Conservation (phyloP, 2,113 vertebrate genomes). For the Chamaea fasciata region DNA sequence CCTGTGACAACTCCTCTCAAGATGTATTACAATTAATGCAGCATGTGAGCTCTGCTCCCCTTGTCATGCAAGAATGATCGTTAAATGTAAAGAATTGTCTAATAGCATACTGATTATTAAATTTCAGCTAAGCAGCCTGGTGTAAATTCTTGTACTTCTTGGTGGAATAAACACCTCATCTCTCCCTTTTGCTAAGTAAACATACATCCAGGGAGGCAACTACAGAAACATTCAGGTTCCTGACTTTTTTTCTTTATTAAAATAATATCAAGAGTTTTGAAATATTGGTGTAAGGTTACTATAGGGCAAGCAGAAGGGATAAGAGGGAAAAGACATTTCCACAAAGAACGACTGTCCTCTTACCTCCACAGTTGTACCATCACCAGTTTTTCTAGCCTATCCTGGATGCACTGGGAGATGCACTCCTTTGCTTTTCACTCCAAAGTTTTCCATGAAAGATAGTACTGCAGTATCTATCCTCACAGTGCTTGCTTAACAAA, state of each 20-base stretch:
- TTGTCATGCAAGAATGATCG: not conserved
- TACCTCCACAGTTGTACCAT: conserved; percentile 32
- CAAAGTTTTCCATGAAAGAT: not conserved
- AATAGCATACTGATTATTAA: not conserved
- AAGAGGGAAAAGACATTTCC: not conserved
- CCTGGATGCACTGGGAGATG: not conserved
- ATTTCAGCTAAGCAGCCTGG: not conserved
- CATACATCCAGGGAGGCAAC: not conserved
- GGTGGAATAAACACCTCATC: not conserved
- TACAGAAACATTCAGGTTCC: not conserved
- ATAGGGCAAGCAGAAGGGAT: not conserved
- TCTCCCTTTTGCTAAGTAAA: not conserved
- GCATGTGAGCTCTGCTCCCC: not conserved
- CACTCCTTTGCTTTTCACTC: not conserved
- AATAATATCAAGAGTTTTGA: not conserved
- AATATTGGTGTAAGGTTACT: not conserved
- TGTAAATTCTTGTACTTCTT: not conserved
- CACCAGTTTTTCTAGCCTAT: not conserved
- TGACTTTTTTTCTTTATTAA: not conserved
- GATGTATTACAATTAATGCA: not conserved
- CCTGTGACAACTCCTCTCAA: not conserved
- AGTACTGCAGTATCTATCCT: not conserved
- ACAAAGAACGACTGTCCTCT: not conserved
- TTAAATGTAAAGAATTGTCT: not conserved
- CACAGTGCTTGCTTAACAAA: not conserved